A percentile compares a stretch with the other conserved stretches of the same genome.
These are phyloP conservation scores for Botia kubotai DNA, from an alignment of 2,797 vertebrate genomes.

Conservation along the genomic window DNA sequence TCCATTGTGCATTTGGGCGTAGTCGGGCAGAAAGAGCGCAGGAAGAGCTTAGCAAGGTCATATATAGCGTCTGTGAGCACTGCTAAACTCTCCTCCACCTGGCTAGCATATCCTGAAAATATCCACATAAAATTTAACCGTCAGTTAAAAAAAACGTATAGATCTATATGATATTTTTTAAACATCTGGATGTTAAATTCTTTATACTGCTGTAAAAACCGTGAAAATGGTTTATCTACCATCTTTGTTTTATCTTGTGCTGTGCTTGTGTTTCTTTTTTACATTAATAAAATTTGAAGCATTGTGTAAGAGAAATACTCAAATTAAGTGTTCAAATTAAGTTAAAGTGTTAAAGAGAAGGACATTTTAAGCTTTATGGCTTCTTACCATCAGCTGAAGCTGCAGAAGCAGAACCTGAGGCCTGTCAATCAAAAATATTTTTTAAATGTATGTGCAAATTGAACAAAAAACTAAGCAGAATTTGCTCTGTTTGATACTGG, in stretches of 20 bases:
- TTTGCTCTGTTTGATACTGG: conserved; percentile 5
- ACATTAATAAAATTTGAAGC: no score
- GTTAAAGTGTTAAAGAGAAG: not conserved
- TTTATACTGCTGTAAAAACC: no score
- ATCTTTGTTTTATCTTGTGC: no score
- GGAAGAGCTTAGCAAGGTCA: conserved; percentile 85
- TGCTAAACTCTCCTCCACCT: conserved; percentile 83
- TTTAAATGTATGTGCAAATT: not conserved
- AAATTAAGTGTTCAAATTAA: no score
- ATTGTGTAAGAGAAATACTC: no score
- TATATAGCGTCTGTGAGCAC: conserved; percentile 87
- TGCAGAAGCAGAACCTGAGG: conserved; percentile 38
- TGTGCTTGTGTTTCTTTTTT: no score
- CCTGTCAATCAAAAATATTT: conserved; percentile 37
- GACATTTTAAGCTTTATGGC: not conserved
- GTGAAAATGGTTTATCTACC: no score
- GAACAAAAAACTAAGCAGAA: not conserved
- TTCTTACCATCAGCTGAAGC: conserved; percentile 47
- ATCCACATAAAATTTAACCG: no score
- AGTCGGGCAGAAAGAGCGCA: conserved; percentile 78
- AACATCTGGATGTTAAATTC: no score
- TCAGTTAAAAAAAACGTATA: no score
- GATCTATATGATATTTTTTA: no score
- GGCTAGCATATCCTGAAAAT: conserved; percentile 75
- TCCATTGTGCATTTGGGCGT: conserved; percentile 47